Conservation (phyloP, 2,888 invertebrate species). For the Epistrophe eligans region DNA sequence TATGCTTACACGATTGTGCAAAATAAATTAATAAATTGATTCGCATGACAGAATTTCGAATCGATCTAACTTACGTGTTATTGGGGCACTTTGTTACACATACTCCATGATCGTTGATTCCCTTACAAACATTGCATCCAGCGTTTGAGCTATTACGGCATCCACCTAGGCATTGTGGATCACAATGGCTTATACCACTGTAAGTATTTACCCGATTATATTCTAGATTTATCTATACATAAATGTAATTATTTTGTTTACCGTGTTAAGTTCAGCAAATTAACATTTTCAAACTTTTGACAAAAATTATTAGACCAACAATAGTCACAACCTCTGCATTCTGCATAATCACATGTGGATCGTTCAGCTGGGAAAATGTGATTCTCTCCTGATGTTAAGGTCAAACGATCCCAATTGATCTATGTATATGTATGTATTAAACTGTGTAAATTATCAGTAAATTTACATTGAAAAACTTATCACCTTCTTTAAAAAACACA, state of each 20-base stretch:
- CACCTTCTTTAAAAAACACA: constrained; percentile 89
- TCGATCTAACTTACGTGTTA: constrained; percentile 85
- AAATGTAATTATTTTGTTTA: constrained; percentile 46
- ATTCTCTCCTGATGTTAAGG: constrained; percentile 79
- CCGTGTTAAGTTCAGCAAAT: constrained; percentile 78
- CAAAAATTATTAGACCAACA: constrained; percentile 82
- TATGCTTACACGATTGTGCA: too few relatives aligned
- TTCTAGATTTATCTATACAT: background rate
- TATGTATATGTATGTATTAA: constrained; percentile 72
- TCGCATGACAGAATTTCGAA: background rate
- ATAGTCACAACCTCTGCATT: constrained; percentile 80
- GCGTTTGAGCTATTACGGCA: constrained; percentile 85
- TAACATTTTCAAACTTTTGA: constrained; percentile 81
- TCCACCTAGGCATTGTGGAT: constrained; percentile 91
- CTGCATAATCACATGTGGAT: constrained; percentile 77
- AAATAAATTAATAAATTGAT: too few relatives aligned
- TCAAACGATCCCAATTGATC: constrained; percentile 82
- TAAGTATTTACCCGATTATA: background rate
- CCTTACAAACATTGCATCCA: constrained; percentile 89
- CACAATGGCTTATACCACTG: constrained; percentile 85
- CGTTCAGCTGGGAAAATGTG: constrained; percentile 76
- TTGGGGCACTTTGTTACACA: constrained; percentile 88
- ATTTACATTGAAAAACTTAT: constrained; percentile 3
- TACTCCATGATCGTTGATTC: constrained; percentile 85
- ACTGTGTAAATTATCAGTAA: background rate